These are phyloP conservation scores for Drosophila kambysellisi DNA, from an alignment of 2,888 invertebrate genomes.

Conservation along the genomic window DNA sequence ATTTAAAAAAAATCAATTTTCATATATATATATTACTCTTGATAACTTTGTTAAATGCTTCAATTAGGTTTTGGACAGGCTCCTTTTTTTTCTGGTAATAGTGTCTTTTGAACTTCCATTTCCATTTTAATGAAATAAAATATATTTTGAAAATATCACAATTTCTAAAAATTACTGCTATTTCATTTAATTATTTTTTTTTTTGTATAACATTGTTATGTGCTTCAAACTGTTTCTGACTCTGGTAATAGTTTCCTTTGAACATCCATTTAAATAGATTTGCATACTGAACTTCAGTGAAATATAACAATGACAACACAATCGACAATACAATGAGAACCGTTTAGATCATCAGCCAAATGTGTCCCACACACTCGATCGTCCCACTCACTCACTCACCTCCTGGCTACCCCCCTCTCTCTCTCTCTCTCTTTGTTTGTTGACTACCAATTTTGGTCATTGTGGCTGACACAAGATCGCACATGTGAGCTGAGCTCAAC, in stretches of 20 bases:
- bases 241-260: neutral
- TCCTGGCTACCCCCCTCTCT: neutral
- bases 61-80: neutral
- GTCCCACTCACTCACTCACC: slow-evolving; percentile 10
- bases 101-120: neutral
- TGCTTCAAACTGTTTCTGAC: neutral
- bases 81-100: neutral
- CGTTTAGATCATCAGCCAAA: slow-evolving; percentile 50
- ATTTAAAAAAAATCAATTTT: neutral
- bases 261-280: slow-evolving; percentile 26
- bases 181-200: neutral
- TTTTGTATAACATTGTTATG: neutral
- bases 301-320: slow-evolving; percentile 50
- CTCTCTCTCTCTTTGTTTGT: neutral
- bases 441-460: slow-evolving; percentile 59
- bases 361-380: slow-evolving; percentile 50
- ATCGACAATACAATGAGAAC: slow-evolving; percentile 44
- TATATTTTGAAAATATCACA: neutral
- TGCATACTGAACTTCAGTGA: slow-evolving; percentile 46
- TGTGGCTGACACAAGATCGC: slow-evolving; percentile 58
- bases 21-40: neutral
- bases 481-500: slow-evolving; percentile 30
- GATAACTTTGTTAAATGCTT: neutral
- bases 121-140: neutral
- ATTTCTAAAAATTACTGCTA: neutral